Conservation (phyloP, 2,888 invertebrate genomes). For the Cataglyphis livida region DNA sequence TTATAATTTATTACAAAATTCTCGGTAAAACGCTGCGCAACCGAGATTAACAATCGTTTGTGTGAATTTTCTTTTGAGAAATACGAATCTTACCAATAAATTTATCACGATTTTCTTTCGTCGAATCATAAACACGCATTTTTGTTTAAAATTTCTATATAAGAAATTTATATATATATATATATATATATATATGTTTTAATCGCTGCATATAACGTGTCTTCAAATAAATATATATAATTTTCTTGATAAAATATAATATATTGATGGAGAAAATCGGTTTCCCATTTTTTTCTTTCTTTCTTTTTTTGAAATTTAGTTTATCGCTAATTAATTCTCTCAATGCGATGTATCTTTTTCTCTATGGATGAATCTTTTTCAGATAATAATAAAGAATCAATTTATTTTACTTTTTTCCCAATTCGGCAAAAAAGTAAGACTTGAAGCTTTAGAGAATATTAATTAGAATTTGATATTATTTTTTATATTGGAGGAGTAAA, state of each 20-base stretch:
- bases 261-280: not conserved
- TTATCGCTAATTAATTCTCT: not conserved
- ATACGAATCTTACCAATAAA: constrained; percentile 25
- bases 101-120: constrained; percentile 11
- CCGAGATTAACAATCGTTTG: constrained; percentile 61
- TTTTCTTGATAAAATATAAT: not conserved
- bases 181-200: not conserved
- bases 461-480: constrained; percentile 22
- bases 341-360: not conserved
- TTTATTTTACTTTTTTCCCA: not conserved
- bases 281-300: not conserved
- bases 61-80: constrained; percentile 48
- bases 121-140: constrained; percentile 2
- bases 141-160: constrained; percentile 15
- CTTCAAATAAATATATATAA: constrained; percentile 4
- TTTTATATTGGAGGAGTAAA: constrained; percentile 15
- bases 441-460: constrained; percentile 14
- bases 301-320: not conserved
- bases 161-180: not conserved
- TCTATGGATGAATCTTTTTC: not conserved
- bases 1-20: constrained; percentile 63
- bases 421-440: not conserved
- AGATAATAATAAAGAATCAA: constrained; percentile 13
- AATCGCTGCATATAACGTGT: constrained; percentile 2
- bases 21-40: constrained; percentile 67